Conservation (phyloP, 2,888 invertebrate species). For the Eretmocerus hayati region DNA sequence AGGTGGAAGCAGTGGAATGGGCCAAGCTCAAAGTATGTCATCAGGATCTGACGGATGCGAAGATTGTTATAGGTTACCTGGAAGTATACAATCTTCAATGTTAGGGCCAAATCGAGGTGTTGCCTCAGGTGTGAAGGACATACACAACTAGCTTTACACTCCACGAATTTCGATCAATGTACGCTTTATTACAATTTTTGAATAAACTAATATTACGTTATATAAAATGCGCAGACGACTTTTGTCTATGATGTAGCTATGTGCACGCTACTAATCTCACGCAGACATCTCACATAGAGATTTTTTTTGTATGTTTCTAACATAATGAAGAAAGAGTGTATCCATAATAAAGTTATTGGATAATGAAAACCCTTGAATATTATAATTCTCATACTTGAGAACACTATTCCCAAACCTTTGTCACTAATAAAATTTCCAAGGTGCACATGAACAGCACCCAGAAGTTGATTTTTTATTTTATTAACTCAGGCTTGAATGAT, state of each 20-base stretch:
- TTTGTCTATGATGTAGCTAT: conserved; percentile 5
- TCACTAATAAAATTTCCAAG: conserved; percentile 5
- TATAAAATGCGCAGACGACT: neutral
- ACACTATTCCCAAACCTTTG: neutral
- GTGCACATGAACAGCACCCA: neutral
- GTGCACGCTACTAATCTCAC: conserved; percentile 19
- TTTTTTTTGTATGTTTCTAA: conserved; percentile 10
- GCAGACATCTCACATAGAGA: neutral
- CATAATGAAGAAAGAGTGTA: conserved; percentile 5
- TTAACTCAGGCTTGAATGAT: neutral
- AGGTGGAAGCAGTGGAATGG: conserved; percentile 80
- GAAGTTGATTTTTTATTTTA: neutral
- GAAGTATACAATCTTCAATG: no score
- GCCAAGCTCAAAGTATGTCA: conserved; percentile 82
- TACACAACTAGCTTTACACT: neutral
- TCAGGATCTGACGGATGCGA: conserved; percentile 61
- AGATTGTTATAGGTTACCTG: conserved; percentile 56
- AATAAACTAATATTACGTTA: conserved; percentile 11
- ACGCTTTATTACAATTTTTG: neutral
- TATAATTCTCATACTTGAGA: conserved; percentile 2
- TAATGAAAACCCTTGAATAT: conserved; percentile 9
- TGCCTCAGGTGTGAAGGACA: conserved; percentile 10
- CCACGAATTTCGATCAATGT: neutral
- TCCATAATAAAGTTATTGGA: conserved; percentile 9
- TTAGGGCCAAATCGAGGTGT: neutral